Evolutionary conservation across 2,113 vertebrate genomes (phyloP), one percentile per base, ranked within the genome.

Genomic region (Cyanoliseus patagonus): DNA sequence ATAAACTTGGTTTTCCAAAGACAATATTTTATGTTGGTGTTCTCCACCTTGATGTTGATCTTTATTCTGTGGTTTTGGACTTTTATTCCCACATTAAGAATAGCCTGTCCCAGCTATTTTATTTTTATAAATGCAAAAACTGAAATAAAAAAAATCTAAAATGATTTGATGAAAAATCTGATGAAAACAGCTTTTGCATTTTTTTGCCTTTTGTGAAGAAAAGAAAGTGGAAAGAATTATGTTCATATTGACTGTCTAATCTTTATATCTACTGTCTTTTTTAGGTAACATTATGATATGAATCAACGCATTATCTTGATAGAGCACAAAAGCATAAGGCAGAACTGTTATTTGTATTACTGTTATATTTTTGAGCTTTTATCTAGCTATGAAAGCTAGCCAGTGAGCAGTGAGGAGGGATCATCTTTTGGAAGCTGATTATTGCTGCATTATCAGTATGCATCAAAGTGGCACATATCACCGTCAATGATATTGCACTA

Each of bases 381-480:
- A 47, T 80, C 41, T 89, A 64, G 52, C 51, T 44, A 3, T 89
- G 77, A 35, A 94, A 95, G 51, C 39, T 63, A 78, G 30, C 46
- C 70, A 83, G 20, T 39, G 64, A 90, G 49, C 44, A 86, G 30
- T 57, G 55, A 85, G 70, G 20, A 72, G 35, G 30, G 51, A 90
- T 87, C 59, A 67, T 75, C 75, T 87, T 86, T 85, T 80, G 85
- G 74, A 87, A 94, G 53, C 53, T 83, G 78, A 95, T 95, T 96
- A 76, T 72, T 93, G 41, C 64, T 53, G 35, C 37, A 67, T 39
- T 88, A 37, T 90, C 49, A 75, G 72, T 87, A 72, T 69, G 31
- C 7, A 8, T 66, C 52, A 62, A 93, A 92, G 63, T 57, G 62
- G 35, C 42, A 84, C 57, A 27, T 78, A 76, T 33, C 46, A 72